A percentile compares a stretch with the other conserved stretches of the same genome.
These are phyloP conservation scores for Coremacera marginata DNA, from an alignment of 2,888 invertebrate species.

Conservation along the genomic window DNA sequence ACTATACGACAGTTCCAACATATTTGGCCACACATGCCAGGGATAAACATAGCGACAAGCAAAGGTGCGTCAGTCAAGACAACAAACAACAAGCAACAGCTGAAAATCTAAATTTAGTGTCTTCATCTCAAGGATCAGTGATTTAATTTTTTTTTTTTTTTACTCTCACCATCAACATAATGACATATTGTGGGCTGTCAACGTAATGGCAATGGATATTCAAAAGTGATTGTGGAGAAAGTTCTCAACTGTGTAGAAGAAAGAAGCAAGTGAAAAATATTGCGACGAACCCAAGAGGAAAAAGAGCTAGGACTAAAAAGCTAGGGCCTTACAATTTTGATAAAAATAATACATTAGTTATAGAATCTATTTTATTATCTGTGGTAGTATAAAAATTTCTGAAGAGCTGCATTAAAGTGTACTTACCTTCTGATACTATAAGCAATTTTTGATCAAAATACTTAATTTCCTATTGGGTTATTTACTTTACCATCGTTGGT, in stretches of 20 bases:
- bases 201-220: not conserved
- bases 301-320: not conserved
- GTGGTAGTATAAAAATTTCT: too few relatives aligned
- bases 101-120: not conserved
- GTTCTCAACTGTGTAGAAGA: not conserved
- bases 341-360: too few relatives aligned
- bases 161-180: not conserved
- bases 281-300: too few relatives aligned
- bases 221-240: not conserved
- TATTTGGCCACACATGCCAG: not conserved
- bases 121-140: constrained; percentile 1
- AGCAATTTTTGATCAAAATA: too few relatives aligned
- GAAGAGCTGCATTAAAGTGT: too few relatives aligned
- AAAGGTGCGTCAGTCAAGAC: not conserved
- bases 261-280: not conserved
- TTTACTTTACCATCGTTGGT: too few relatives aligned
- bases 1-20: not conserved
- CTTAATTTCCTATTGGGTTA: too few relatives aligned
- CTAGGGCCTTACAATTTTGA: too few relatives aligned
- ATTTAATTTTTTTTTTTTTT: not conserved
- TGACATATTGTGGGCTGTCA: constrained; percentile 10
- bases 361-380: too few relatives aligned
- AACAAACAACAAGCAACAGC: not conserved
- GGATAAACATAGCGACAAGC: not conserved
- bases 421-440: too few relatives aligned